phyloP scores from a whole-genome alignment of 2,888 invertebrate genomes.

The Ectemnius lituratus region DNA sequence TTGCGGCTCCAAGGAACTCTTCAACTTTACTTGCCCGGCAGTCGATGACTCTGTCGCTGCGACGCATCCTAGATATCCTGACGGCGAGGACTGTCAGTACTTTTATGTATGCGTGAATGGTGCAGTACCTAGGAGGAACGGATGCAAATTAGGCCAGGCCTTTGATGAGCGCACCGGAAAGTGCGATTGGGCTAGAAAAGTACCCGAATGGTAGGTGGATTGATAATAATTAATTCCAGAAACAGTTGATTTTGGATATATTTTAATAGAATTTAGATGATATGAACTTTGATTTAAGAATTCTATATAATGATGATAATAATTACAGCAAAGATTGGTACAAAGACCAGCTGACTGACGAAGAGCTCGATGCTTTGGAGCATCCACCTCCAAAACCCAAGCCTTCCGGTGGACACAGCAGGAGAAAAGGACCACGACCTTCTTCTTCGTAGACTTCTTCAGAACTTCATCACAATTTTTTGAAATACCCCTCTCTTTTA shows the following conservation, averaged over 20 bases:
- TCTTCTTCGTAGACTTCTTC: constrained; percentile 52
- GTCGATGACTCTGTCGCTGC: constrained; percentile 86
- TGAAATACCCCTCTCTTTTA: constrained; percentile 44
- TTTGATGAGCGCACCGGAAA: constrained; percentile 89
- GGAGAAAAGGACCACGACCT: constrained; percentile 78
- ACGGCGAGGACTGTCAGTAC: constrained; percentile 93
- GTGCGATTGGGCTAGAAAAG: constrained; percentile 92
- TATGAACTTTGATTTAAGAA: no score
- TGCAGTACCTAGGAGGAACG: constrained; percentile 89
- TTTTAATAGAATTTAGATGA: no score
- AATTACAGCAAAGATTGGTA: constrained; percentile 91
- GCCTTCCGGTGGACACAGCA: constrained; percentile 78
- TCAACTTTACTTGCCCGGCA: constrained; percentile 89
- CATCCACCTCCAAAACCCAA: constrained; percentile 86
- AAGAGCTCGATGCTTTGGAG: constrained; percentile 88
- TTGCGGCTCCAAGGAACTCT: constrained; percentile 91
- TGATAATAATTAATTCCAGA: not conserved
- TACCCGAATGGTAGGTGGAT: constrained; percentile 89
- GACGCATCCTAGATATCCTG: constrained; percentile 92
- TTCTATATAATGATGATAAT: no score
- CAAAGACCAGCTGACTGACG: constrained; percentile 89
- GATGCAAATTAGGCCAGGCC: constrained; percentile 93
- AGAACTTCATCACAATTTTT: constrained; percentile 34
- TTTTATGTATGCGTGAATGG: constrained; percentile 96
- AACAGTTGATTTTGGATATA: no score